Base-by-base conservation (phyloP, 2,888 invertebrate genomes). In the Tridacna crocea region DNA sequence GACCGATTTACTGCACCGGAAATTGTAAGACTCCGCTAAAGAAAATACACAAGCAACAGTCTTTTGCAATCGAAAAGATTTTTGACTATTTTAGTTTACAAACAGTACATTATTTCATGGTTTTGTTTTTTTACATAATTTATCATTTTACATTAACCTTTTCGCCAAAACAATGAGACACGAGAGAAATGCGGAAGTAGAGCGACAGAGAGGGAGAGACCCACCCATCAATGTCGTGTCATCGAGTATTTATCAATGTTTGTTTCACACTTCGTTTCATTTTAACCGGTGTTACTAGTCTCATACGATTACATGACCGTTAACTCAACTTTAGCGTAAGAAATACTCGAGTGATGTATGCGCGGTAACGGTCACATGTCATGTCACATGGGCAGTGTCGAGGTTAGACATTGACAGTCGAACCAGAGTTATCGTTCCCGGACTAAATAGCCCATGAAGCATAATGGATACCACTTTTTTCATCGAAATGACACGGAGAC, bases 281-380 rank as follows among this genome's bases (percentile, higher is more conserved):
- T 51, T 70, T 51, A 70, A 70, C 70, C 70, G 70, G 51, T 70
- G 70, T 70, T 24, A 70, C 70, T 74, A 61, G 70, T 60, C 65
- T 48, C 72, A 65, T 72, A 66, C 72, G 76, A 82, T 82, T 65
- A 75, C 55, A 61, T 76, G 76, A 79, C 82, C 82, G 82, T 82
- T 82, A 82, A 79, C 76, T 61, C 68, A 76, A 79, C 82, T 75
- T 60, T 73, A 72, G 60, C 82, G 76, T 82, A 73, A 76, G 58
- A 74, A 63, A 58, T 74, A 74, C 61, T 46, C 36, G 60, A 24
- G 58, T 70, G 70, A 51, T 70, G 70, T 70, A 70, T 51, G 51
- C 17, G 51, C 70, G 70, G 8, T 70, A 70, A 70, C 70, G 70
- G 70, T 70, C 70, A 70, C 70, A 70, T 70, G 70, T 70, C 70